Evolutionary conservation across 2,888 invertebrate species (phyloP), one percentile per base, ranked within the genome.

Genomic region (Tanypteryx hageni): DNA sequence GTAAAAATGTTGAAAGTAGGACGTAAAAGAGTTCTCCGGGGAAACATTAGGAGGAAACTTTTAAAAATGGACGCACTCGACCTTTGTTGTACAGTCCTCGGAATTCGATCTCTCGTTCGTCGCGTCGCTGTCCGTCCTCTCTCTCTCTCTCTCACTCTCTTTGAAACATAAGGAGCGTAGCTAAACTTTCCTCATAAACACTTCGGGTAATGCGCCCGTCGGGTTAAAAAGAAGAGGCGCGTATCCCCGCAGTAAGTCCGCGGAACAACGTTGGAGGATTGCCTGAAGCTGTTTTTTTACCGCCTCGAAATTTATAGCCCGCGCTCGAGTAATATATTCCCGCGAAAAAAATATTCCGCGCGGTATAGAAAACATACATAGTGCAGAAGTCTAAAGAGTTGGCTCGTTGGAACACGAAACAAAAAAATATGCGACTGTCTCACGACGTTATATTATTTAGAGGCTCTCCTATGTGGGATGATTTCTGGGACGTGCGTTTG

Each of bases 121-220:
- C 27, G 27, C 76, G 76, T 8, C 13, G n/a, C 76, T 22, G 22
- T 11, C 22, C 76, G 11, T 27, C 76, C 76, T n/a, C n/a, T n/a
- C n/a, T 5, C 44, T 44, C 5, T 44, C 44, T 27, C 61, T 16
- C 11, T 27, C 22, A 76, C 22, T 76, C 76, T 76, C 76, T 76
- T 76, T 76, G 27, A 27, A 27, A 76, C 22, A 76, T 27, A 76
- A 76, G 76, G 27, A 76, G 76, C 9, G 11, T 27, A 76, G 76
- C 27, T 76, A 76, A 76, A 76, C 76, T 76, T 76, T 22, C 22
- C 22, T 76, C 76, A 76, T 44, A 44, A 27, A 76, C 76, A 76
- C 27, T 22, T 22, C 22, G 76, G 22, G 76, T 27, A n/a, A 44
- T 22, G 68, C 18, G 22, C 18, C 68, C 68, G 18, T 68, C 68